Conservation (phyloP, 2,888 invertebrate genomes). For the Schizotus pectinicornis region DNA sequence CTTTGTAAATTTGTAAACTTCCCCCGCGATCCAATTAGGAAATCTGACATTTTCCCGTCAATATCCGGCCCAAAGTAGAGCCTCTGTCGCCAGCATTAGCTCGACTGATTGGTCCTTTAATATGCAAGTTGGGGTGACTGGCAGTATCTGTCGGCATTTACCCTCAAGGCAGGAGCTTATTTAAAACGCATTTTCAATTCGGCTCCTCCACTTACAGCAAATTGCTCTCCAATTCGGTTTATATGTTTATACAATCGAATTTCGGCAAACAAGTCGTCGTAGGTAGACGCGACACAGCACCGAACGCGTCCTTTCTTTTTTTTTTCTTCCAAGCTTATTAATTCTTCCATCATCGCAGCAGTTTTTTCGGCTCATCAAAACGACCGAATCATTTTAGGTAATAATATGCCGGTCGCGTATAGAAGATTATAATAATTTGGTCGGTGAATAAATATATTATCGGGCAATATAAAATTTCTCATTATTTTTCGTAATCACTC, state of each 20-base stretch:
- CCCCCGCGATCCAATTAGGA: conserved; percentile 5
- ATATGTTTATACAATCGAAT: conserved; percentile 17
- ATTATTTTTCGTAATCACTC: conserved; percentile 6
- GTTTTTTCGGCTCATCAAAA: conserved; percentile 12
- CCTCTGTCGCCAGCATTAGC: neutral
- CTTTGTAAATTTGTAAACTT: neutral
- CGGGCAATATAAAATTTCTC: conserved; percentile 8
- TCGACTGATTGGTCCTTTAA: conserved; percentile 36
- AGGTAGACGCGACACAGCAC: no score
- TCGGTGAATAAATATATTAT: conserved; percentile 11
- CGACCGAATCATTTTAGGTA: conserved; percentile 17
- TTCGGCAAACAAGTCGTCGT: conserved; percentile 11
- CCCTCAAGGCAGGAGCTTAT: conserved; percentile 49
- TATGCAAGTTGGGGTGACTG: conserved; percentile 51
- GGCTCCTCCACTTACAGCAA: conserved; percentile 35
- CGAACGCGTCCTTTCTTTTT: no score
- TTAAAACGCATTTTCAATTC: conserved; percentile 55
- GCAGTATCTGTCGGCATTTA: conserved; percentile 51
- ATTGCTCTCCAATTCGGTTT: conserved; percentile 21
- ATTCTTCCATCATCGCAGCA: conserved; percentile 1
- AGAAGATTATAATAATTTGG: conserved; percentile 17
- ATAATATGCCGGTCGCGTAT: conserved; percentile 9
- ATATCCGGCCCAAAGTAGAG: conserved; percentile 10
- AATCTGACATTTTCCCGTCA: conserved; percentile 16
- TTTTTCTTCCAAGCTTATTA: neutral